Base-by-base conservation (phyloP, 2,113 vertebrate genomes). In the Thunnus maccoyii region DNA sequence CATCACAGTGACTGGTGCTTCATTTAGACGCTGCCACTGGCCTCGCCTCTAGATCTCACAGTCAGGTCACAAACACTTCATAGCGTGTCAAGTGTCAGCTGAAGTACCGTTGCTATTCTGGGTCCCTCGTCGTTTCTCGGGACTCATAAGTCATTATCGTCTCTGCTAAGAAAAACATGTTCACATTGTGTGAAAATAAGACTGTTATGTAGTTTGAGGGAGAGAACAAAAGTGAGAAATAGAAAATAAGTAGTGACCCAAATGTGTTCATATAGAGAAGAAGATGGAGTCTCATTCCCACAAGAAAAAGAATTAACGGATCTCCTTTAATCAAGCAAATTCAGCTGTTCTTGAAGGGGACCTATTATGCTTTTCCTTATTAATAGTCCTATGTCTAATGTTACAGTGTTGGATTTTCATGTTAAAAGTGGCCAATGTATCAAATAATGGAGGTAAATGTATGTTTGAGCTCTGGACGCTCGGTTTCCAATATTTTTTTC, bases 11-110 rank as follows among this genome's bases (percentile, higher is more conserved):
- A 67, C 83, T 30, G 79, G 63, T 66, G 65, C 82, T 87, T 84
- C 86, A 77, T 90, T 92, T 84, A 74, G 76, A 84, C 47, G 64
- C 79, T 7, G 78, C 72, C 58, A 3, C 63, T 5, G 78, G 78
- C 75, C 46, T 71, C 2, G 78, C 79, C 70, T 70, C 85, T 6
- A 20, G 70, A 81, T 76, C 80, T 74, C 75, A 46, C 74, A 57
- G 85, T 84, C 71, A 44, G 87, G 87, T 86, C 87, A 86, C 72
- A 80, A 84, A 86, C 86, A 82, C 84, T 90, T 83, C 64, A 84
- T 46, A 44, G 71, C 60, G 11, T 80, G 84, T 89, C 86, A 83
- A 85, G 84, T 77, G 79, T 86, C 80, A 41, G 63, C 72, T 58
- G 72, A 67, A 90, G 82, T 50, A 57, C 64, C 25, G 30, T 1